Percentiles rank a stretch among this genome's conserved stretches.
These are phyloP conservation scores for Dromas ardeola DNA, from an alignment of 2,113 vertebrate genomes.

Conservation along the genomic window DNA sequence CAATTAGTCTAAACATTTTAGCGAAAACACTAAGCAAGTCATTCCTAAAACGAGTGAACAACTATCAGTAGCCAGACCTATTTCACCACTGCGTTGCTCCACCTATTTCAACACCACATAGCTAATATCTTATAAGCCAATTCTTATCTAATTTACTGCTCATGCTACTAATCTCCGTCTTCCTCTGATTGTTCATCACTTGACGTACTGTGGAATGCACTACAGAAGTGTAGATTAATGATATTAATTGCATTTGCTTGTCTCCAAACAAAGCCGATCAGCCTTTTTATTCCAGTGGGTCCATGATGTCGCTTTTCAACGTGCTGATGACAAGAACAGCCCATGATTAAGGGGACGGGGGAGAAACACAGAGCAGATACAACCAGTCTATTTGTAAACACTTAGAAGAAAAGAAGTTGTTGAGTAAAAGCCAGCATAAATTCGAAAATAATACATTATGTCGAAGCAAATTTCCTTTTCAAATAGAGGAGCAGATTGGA, in stretches of 20 bases:
- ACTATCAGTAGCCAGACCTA: neutral
- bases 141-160: neutral
- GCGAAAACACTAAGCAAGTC: neutral
- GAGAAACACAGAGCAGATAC: neutral
- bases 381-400: neutral
- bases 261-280: neutral
- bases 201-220: neutral
- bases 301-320: neutral
- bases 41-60: neutral
- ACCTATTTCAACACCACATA: conserved; percentile 5
- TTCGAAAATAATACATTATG: neutral
- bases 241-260: neutral
- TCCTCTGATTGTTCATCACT: neutral
- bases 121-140: neutral
- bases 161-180: neutral
- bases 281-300: neutral
- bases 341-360: neutral
- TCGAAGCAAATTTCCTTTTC: neutral
- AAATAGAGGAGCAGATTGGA: neutral
- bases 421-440: neutral
- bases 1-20: neutral
- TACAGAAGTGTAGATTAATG: neutral
- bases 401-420: neutral
- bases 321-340: neutral
- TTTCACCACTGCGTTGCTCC: neutral